A percentile compares a stretch with the other conserved stretches of the same genome.
phyloP scores from a whole-genome alignment of 2,113 vertebrate genomes.

The Malurus alboscapulatus region DNA sequence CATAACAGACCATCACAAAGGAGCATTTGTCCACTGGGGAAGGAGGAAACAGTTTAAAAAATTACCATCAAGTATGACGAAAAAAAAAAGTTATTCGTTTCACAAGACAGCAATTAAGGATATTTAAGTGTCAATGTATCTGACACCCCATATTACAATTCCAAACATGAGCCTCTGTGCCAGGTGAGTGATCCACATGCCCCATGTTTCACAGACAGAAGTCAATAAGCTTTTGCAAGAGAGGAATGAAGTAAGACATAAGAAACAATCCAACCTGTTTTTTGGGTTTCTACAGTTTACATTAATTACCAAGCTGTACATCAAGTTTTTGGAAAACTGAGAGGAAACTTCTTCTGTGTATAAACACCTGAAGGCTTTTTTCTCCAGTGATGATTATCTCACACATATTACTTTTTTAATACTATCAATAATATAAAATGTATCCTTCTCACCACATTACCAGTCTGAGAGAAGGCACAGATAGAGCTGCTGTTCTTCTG shows the following conservation, averaged over 20 bases:
- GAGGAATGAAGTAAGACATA: background rate
- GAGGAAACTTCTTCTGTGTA: background rate
- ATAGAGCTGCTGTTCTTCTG: background rate
- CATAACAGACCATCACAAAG: background rate
- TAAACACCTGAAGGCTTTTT: background rate
- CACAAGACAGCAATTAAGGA: background rate
- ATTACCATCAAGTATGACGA: background rate
- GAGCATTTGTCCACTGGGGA: background rate
- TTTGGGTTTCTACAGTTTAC: background rate
- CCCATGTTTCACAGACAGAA: background rate
- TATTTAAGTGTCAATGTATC: background rate
- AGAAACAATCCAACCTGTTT: background rate
- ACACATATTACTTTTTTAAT: background rate
- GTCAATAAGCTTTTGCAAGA: background rate
- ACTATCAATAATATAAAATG: background rate
- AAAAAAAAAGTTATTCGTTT: background rate
- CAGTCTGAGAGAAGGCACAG: background rate
- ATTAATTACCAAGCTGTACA: background rate
- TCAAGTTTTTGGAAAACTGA: background rate
- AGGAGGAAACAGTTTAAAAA: background rate
- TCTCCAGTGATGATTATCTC: background rate
- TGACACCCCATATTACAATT: background rate
- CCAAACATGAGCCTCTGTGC: background rate
- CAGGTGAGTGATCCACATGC: background rate
- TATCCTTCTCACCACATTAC: background rate